phyloP scores from a whole-genome alignment of 1,140 invertebrate species.

The Drosophila pandora region DNA sequence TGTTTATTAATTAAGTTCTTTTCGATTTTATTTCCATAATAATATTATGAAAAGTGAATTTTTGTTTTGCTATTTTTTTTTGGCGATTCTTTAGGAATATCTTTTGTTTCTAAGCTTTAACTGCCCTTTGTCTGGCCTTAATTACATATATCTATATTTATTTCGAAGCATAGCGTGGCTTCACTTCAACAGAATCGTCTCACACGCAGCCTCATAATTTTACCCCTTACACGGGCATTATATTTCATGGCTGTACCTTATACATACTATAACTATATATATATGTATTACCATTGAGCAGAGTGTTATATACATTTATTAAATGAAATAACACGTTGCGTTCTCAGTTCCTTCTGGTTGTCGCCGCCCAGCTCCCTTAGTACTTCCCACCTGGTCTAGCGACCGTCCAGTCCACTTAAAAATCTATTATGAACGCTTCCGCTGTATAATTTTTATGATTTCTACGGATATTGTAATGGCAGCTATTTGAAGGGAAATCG shows the following conservation, averaged over 20 bases:
- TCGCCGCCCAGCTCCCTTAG: constrained; percentile 8
- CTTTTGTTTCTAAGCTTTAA: constrained; percentile 68
- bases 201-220: constrained; percentile 49
- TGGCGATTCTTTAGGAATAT: constrained; percentile 36
- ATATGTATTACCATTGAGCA: constrained; percentile 12
- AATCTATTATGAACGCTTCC: constrained; percentile 56
- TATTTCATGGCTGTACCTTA: constrained; percentile 42
- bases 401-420: constrained; percentile 34
- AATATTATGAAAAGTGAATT: constrained; percentile 41
- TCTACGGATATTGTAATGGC: constrained; percentile 44
- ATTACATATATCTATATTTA: constrained; percentile 45
- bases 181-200: constrained; percentile 44
- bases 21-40: constrained; percentile 36
- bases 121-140: constrained; percentile 72
- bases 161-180: constrained; percentile 24
- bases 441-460: constrained; percentile 48
- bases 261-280: constrained; percentile 11
- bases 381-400: background rate
- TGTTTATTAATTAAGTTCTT: constrained; percentile 39
- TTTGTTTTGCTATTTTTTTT: constrained; percentile 10
- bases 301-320: constrained; percentile 48
- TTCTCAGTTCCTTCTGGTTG: constrained; percentile 31
- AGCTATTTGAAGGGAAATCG: constrained; percentile 46
- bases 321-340: constrained; percentile 53
- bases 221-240: constrained; percentile 40